These are phyloP conservation scores for Anguilla pacifica DNA, from an alignment of 2,797 vertebrate genomes.

Conservation along the genomic window DNA sequence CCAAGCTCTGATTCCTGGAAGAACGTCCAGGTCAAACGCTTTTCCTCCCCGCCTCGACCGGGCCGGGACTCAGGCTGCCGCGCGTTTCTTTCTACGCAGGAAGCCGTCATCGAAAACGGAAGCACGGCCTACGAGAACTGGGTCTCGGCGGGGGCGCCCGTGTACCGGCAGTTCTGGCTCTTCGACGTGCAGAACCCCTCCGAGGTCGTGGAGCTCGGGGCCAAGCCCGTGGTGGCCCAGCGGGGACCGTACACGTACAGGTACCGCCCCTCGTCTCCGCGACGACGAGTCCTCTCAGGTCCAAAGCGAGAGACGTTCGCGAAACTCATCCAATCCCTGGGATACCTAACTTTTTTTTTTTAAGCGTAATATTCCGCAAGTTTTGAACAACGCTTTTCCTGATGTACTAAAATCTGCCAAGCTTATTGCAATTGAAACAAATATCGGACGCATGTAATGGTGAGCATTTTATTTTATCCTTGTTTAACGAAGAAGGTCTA, in stretches of 20 bases:
- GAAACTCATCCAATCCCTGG: not conserved
- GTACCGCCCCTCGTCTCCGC: slow-evolving; percentile 38
- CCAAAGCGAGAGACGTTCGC: not conserved
- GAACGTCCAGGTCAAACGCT: not conserved
- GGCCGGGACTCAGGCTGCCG: not conserved
- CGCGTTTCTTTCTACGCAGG: slow-evolving; percentile 58
- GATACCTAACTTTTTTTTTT: not conserved
- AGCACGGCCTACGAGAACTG: slow-evolving; percentile 87
- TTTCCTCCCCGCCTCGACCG: not conserved
- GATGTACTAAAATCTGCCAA: too few species aligned
- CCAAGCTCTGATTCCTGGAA: not conserved
- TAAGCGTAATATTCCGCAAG: too few species aligned
- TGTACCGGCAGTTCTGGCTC: slow-evolving; percentile 92
- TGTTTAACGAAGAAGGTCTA: too few species aligned
- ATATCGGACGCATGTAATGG: too few species aligned
- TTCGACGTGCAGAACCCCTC: slow-evolving; percentile 83
- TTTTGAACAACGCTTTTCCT: not conserved
- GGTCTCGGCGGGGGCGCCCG: slow-evolving; percentile 69
- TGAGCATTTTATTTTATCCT: too few species aligned
- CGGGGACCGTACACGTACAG: slow-evolving; percentile 91
- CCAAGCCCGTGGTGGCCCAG: slow-evolving; percentile 73
- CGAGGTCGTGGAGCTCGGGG: slow-evolving; percentile 67
- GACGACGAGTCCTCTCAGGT: not conserved
- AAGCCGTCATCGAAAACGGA: slow-evolving; percentile 82
- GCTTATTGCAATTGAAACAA: too few species aligned